Base-by-base conservation (phyloP, 2,113 vertebrate genomes). In the Saimiri boliviensis region DNA sequence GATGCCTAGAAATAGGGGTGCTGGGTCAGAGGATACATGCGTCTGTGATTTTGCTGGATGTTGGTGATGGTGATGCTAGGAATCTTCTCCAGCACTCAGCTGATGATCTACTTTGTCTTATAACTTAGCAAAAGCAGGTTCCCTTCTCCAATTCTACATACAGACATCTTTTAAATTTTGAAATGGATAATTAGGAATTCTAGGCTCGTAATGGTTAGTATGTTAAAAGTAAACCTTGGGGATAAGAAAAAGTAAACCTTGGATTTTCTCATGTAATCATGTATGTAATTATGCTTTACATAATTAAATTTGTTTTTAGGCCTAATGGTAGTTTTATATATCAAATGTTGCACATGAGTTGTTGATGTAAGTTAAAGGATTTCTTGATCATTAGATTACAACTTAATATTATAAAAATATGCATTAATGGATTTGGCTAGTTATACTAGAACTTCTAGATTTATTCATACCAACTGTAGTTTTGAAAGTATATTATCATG, bases 301-400 rank as follows among this genome's bases (percentile, higher is more conserved):
- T 42, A 68, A 76, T 95, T 80, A 80, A 89, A 49, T 47, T 49
- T 89, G 52, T 52, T 91, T 58, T 80, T 47, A 95, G 70, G 84
- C 12, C 37, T 79, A 47, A 6, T 14, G 20, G 52, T 19, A 71
- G 11, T 87, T 91, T 86, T 66, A 76, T 19, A 8, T 76, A 63
- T 20, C 42, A 63, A 6, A 63, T 79, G 32, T 73, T 71, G 6
- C 10, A 83, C 10, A n/a, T 49, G 90, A 80, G 66, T 56, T 95
- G 30, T 71, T 83, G 27, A 27, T 56, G 5, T 27, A 23, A 47
- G 6, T 73, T 71, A 25, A 71, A 71, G 58, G 8, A 30, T 49
- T 42, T 68, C 77, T 73, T 95, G 54, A 68, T 70, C 68, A 83
- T 74, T 40, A 45, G 86, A 63, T 93, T 56, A 2, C 42, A 58